Percentiles rank a stretch among this genome's conserved stretches.
Evolutionary conservation across 1,140 invertebrate species (phyloP).

Genomic region (Drosophila ogumai): DNA sequence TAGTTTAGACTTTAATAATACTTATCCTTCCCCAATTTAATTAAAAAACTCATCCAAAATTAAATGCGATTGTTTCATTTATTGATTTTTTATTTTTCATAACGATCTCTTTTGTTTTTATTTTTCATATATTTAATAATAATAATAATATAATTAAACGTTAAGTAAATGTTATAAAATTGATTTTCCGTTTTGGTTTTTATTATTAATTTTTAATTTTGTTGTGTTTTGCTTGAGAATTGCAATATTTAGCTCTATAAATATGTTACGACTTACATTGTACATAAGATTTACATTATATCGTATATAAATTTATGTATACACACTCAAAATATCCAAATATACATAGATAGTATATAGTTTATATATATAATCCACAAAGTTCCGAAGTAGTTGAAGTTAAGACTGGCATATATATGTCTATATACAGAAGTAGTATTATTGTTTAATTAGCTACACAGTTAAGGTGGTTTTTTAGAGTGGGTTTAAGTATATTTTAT

Average conservation of each 20-base stretch:
- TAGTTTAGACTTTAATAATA: too few species aligned
- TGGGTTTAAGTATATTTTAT: constrained; percentile 33
- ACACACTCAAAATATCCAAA: constrained; percentile 46
- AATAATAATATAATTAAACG: constrained; percentile 66
- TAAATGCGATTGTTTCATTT: constrained; percentile 72
- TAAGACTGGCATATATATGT: constrained; percentile 28
- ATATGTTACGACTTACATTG: constrained; percentile 60
- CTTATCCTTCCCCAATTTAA: not conserved
- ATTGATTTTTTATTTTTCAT: constrained; percentile 74
- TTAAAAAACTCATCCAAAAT: not conserved
- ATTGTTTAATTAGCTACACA: constrained; percentile 33
- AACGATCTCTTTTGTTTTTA: constrained; percentile 61
- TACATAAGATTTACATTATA: constrained; percentile 21
- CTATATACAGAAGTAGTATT: constrained; percentile 28
- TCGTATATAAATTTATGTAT: constrained; percentile 22
- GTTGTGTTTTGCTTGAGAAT: constrained; percentile 60
- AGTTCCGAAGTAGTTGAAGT: constrained; percentile 41
- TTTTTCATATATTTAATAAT: constrained; percentile 42
- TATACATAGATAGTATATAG: constrained; percentile 21
- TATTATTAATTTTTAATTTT: not conserved
- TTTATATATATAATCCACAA: constrained; percentile 34
- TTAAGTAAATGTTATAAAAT: constrained; percentile 82
- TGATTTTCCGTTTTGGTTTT: constrained; percentile 31
- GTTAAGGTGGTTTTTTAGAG: constrained; percentile 41
- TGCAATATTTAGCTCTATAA: constrained; percentile 78